Conservation (phyloP, 2,797 vertebrate genomes). For the Merluccius polli region DNA sequence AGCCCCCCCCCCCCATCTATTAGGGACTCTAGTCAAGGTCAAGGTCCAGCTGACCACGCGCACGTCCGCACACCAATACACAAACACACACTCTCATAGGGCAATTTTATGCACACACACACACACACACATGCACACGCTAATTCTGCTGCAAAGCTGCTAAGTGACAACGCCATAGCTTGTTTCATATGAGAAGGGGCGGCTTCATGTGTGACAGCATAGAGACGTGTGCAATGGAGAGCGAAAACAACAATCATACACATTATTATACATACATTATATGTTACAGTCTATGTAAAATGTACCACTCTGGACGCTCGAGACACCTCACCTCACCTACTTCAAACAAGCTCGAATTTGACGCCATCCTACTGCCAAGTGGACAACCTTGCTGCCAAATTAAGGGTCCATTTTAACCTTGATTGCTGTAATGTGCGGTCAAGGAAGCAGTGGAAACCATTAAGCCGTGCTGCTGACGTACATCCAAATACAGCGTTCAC, state of each 20-base stretch:
- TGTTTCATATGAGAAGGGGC: neutral
- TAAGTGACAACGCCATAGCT: neutral
- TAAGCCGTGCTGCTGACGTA: neutral
- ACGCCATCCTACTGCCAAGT: neutral
- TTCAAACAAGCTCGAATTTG: neutral
- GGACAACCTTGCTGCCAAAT: neutral
- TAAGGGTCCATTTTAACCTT: neutral
- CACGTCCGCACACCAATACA: constrained; percentile 21
- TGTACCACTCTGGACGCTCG: neutral
- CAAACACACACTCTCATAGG: constrained; percentile 18
- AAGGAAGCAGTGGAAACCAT: neutral
- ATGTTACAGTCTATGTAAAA: neutral
- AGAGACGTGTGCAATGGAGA: neutral
- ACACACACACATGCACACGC: neutral
- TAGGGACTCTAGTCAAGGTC: constrained; percentile 74
- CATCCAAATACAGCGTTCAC: neutral
- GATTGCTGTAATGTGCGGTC: neutral
- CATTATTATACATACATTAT: neutral
- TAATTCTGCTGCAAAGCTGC: neutral
- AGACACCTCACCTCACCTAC: neutral
- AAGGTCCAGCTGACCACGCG: constrained; percentile 51
- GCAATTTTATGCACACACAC: neutral
- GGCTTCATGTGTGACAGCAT: neutral
- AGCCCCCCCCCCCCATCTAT: constrained; percentile 49
- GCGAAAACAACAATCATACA: neutral